phyloP scores from a whole-genome alignment of 2,797 vertebrate species.

The Halcyon chelicuti region DNA sequence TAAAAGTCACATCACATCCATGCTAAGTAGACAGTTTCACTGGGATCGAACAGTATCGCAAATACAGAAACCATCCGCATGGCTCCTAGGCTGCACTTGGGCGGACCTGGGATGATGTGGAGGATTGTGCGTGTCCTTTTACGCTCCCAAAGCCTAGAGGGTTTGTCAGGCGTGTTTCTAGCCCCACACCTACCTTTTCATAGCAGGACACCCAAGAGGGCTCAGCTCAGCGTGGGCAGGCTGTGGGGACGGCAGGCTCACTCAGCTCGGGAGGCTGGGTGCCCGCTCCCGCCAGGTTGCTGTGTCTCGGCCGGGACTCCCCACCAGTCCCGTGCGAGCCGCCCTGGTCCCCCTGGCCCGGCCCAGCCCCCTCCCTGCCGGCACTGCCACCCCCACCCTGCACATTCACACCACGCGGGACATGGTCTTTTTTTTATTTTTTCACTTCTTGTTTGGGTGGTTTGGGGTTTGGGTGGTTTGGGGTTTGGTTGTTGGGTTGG shows the following conservation, averaged over 20 bases:
- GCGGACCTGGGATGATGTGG: background rate
- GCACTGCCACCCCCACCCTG: background rate
- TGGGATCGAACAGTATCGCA: background rate
- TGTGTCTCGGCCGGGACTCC: background rate
- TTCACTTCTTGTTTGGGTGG: background rate
- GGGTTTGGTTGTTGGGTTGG: background rate
- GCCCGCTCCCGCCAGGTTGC: rapidly evolving
- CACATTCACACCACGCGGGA: background rate
- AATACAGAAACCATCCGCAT: background rate
- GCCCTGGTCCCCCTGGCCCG: background rate
- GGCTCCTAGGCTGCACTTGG: background rate
- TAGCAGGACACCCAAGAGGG: too few relatives aligned
- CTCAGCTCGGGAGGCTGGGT: too few relatives aligned
- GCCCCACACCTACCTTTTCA: background rate
- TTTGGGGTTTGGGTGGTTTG: background rate
- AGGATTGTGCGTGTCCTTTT: background rate
- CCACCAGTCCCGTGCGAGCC: background rate
- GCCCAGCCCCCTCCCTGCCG: too few relatives aligned
- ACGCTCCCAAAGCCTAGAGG: background rate
- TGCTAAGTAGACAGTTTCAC: background rate
- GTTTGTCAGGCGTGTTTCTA: background rate
- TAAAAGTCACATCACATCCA: background rate
- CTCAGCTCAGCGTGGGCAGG: rapidly evolving
- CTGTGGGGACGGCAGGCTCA: background rate
- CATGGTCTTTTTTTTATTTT: background rate